Base-by-base conservation (phyloP, 2,113 vertebrate species). In the Ariopsis seemanni region DNA sequence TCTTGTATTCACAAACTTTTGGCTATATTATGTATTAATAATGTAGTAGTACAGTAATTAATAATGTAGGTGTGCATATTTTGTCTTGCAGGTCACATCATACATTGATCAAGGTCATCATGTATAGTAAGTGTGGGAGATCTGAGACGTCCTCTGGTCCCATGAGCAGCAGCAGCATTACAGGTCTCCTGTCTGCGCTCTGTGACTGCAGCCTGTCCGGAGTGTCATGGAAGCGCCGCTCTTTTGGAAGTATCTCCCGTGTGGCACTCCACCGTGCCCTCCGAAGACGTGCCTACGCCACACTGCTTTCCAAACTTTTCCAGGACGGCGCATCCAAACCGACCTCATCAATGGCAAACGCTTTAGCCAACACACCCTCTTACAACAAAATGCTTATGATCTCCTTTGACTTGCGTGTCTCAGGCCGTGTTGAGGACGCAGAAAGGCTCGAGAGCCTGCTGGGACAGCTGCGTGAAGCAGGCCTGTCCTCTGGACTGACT, bases 341-440 rank as follows among this genome's bases (percentile, higher is more conserved):
- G 52, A 25, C 85, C 53, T 52, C 85, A 27, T 55, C 71, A 0
- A 50, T 22, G 15, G 80, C 52, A 0, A 91, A 85, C 7, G 77
- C 88, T 30, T 87, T 90, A 30, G 86, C 94, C 0, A 93, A 78
- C 48, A 95, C 96, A 0, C 97, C 98, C 0, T 93, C 97, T 82
- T 97, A 96, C 83, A 99, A 97, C 94, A 97, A 95, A 93, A 91
- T 99, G 84, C 92, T 99, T 87, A 97, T 99, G 98, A 90, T 99
- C 88, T 97, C 97, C 82, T 99, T 99, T 86, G 96, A 98, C 91
- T 81, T 99, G 87, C 94, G 98, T 0, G 96, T 99, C 60, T 95
- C 95, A 0, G 97, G 97, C 27, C 93, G 96, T n/a, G 90, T 92
- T 12, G 94, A 96, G 50, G 97, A 99, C 7, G 98, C 98, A 0